Conservation (phyloP, 2,888 invertebrate genomes). For the Teleogryllus oceanicus region DNA sequence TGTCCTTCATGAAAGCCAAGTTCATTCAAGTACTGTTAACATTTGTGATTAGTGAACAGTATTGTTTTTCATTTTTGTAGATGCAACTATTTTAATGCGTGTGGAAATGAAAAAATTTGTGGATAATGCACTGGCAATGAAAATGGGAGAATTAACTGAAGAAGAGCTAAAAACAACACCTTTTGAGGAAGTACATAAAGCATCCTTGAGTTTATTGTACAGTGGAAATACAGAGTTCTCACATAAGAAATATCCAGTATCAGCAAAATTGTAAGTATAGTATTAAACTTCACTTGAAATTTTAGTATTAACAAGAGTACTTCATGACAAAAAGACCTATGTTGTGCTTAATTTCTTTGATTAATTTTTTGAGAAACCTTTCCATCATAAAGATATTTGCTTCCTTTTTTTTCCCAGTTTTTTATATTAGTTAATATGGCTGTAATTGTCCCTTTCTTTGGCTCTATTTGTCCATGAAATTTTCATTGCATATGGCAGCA, state of each 20-base stretch:
- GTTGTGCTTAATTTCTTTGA: too few relatives aligned
- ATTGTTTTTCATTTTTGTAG: constrained; percentile 28
- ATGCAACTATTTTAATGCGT: constrained; percentile 67
- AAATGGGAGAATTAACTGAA: constrained; percentile 49
- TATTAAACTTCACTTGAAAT: too few relatives aligned
- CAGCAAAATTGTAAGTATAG: neutral
- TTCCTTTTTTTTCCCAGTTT: too few relatives aligned
- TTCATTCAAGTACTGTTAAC: neutral
- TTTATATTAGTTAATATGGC: too few relatives aligned
- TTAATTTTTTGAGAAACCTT: too few relatives aligned
- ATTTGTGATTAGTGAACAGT: neutral
- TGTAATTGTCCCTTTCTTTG: too few relatives aligned
- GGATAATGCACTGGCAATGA: constrained; percentile 51
- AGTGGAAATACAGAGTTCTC: neutral
- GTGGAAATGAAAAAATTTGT: constrained; percentile 66
- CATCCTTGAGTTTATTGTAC: constrained; percentile 52
- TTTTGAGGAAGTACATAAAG: constrained; percentile 58
- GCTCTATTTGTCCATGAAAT: too few relatives aligned
- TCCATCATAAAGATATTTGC: too few relatives aligned
- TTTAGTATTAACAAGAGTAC: too few relatives aligned
- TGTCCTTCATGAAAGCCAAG: too few relatives aligned
- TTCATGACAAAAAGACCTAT: too few relatives aligned
- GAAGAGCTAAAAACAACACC: constrained; percentile 57
- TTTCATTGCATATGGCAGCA: too few relatives aligned
- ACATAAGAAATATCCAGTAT: neutral